Conservation (phyloP, 2,888 invertebrate genomes). For the Exocentrus adspersus region DNA sequence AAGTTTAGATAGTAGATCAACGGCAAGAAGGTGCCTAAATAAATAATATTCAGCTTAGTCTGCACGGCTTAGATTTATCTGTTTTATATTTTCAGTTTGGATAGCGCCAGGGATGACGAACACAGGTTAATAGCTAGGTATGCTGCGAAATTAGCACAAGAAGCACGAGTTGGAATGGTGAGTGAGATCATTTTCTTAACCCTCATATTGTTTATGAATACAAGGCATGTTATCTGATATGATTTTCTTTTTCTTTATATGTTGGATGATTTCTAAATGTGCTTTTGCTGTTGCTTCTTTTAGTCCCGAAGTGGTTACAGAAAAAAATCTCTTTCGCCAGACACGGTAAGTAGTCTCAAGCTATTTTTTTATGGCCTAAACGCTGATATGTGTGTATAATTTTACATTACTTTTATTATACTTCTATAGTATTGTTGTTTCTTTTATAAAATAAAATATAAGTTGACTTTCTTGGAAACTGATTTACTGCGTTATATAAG, state of each 20-base stretch:
- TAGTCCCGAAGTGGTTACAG: slow-evolving; percentile 69
- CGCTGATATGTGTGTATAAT: too few species aligned
- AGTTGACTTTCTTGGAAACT: not conserved
- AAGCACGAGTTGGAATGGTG: slow-evolving; percentile 78
- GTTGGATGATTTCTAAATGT: slow-evolving; percentile 53
- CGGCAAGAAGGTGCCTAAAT: slow-evolving; percentile 66
- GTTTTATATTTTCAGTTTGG: slow-evolving; percentile 55
- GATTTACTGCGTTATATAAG: too few species aligned
- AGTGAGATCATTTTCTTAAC: slow-evolving; percentile 50
- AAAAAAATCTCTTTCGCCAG: slow-evolving; percentile 71
- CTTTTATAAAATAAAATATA: not conserved
- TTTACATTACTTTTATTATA: too few species aligned
- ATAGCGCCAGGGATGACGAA: slow-evolving; percentile 81
- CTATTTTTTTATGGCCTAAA: slow-evolving; percentile 15
- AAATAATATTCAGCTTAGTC: not conserved
- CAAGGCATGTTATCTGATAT: slow-evolving; percentile 43
- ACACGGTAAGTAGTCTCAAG: slow-evolving; percentile 66
- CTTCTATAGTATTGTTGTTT: too few species aligned
- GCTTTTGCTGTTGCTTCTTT: slow-evolving; percentile 61
- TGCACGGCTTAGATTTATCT: not conserved
- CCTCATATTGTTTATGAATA: slow-evolving; percentile 10
- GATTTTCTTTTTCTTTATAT: slow-evolving; percentile 38
- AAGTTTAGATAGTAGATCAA: slow-evolving; percentile 77
- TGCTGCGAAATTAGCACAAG: slow-evolving; percentile 94
- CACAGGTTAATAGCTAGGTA: slow-evolving; percentile 97